Base-by-base conservation (phyloP, 2,888 invertebrate species). In the Barypeithes pellucidus region DNA sequence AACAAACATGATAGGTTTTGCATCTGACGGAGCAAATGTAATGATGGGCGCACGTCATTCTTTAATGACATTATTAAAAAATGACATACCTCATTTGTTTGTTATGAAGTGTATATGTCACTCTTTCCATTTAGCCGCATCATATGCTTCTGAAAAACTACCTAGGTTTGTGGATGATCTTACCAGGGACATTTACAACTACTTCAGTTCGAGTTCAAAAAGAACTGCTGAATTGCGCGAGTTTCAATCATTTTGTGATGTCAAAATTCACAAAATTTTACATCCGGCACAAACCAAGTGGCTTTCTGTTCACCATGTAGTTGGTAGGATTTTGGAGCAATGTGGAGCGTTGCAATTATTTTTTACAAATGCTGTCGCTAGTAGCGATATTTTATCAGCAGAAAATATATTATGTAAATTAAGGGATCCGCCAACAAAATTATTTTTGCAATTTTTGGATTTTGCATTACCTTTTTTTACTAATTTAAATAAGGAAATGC, bases 61-160 rank as follows among this genome's bases (percentile, higher is more conserved):
- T 8, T n/a, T 73, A n/a, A 33, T 36, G 36, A 29, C 52, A 2
- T 22, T 47, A 24, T 57, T 70, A 20, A 73, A 73, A 65, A 50
- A 47, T 4, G 67, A 72, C 47, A 63, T 72, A 12, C 75, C 66
- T 22, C 11, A 68, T 66, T 61, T 73, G 24, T 73, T 60, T 52
- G 18, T 72, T 20, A 47, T 75, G 50, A 73, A 77, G 33, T 79
- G 82, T 66, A 80, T 81, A 12, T 84, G 83, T 72, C 84, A 84
- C 70, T 83, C 45, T 80, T 82, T 50, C 5, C 80, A 78, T 16
- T 70, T 82, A 8, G 81, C 81, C 50, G 80, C 81, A 24, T 81
- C 79, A 8, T 80, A 82, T 75, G 84, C 83, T 12, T 81, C 81
- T 66, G 29, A 77, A 65, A 77, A 36, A 36, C 36, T 36, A 2